Evolutionary conservation across 2,113 vertebrate genomes (phyloP).

Genomic region (Cryptotis parvus): DNA sequence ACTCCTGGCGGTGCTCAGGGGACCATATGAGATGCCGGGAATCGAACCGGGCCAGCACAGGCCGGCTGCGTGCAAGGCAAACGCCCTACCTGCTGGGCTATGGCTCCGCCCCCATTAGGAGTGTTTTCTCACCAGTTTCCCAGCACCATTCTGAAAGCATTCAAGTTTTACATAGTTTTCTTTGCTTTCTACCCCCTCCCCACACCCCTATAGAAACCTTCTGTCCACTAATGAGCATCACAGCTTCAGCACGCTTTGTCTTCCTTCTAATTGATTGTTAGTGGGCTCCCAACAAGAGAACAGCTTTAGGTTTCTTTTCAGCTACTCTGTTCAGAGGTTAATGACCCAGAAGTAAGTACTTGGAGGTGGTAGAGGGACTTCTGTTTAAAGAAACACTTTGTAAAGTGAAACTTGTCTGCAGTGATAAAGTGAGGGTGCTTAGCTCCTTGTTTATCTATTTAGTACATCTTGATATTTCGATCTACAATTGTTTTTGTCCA

Average conservation of each 20-base stretch:
- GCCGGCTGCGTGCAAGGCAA: too few species aligned
- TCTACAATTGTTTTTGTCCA: background rate
- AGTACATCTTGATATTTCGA: constrained; percentile 34
- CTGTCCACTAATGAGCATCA: constrained; percentile 7
- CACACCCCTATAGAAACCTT: background rate
- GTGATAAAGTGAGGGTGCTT: constrained; percentile 9
- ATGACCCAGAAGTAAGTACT: constrained; percentile 67
- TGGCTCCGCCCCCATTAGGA: too few species aligned
- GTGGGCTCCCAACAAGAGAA: constrained; percentile 36
- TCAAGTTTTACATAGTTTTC: constrained; percentile 34
- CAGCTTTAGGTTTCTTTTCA: constrained; percentile 49
- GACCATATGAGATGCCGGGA: too few species aligned
- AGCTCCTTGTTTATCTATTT: constrained; percentile 9
- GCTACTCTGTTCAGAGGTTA: constrained; percentile 62
- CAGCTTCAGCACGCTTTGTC: constrained; percentile 46
- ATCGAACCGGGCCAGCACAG: too few species aligned
- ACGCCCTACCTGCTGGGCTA: too few species aligned
- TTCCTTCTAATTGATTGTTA: constrained; percentile 51
- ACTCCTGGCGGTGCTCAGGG: too few species aligned
- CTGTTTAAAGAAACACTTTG: constrained; percentile 59
- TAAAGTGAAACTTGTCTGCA: background rate
- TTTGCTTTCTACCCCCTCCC: background rate
- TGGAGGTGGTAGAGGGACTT: constrained; percentile 26
- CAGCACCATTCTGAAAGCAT: constrained; percentile 42
- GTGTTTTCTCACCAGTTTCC: background rate